Base-by-base conservation (phyloP, 2,888 invertebrate species). In the Drosophila acutilabella region DNA sequence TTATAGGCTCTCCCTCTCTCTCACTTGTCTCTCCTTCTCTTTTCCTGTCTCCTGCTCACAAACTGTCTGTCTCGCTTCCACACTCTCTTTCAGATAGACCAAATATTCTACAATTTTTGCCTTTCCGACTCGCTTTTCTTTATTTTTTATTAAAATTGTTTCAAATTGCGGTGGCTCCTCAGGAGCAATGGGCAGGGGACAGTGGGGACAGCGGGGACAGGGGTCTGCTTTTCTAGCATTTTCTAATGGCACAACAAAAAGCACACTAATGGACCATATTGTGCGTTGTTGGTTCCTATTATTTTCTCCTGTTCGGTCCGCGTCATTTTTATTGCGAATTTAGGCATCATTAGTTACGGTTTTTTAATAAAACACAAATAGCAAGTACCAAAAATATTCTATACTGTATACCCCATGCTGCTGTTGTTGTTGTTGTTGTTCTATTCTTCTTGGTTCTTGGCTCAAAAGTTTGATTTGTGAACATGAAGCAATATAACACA, bases 331-430 rank as follows among this genome's bases (percentile, higher is more conserved):
- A 84, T 84, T 85, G 83, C 86, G 86, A 84, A 89, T 86, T 86
- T 89, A 85, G 84, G 89, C 89, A 89, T 86, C 85, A 86, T 86
- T 86, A 89, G 85, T 88, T 88, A 88, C 87, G 85, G 78, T 75
- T 87, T 88, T 89, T 86, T 89, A 88, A 85, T 89, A 89, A 89
- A 89, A 89, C 58, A 79, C 75, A 61, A 80, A 89, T 70, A 72
- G 71, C 62, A 71, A 81, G 69, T 80, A 80, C 73, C 69, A 71
- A 78, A 38, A 41, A 42, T 71, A 67, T 74, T 58, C 58, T 70
- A 74, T 61, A 52, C 60, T 8, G n/a, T 26, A 47, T 47, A 50
- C 38, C 30, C 56, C 41, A 30, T 45, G 23, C 16, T 23, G 11
- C 14, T 8, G 14, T 36, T 1, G 16, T 40, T 56, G 42, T 62